A percentile compares a stretch with the other conserved stretches of the same genome.
Evolutionary conservation across 2,797 vertebrate species (phyloP).

Genomic region (Taeniopygia guttata): DNA sequence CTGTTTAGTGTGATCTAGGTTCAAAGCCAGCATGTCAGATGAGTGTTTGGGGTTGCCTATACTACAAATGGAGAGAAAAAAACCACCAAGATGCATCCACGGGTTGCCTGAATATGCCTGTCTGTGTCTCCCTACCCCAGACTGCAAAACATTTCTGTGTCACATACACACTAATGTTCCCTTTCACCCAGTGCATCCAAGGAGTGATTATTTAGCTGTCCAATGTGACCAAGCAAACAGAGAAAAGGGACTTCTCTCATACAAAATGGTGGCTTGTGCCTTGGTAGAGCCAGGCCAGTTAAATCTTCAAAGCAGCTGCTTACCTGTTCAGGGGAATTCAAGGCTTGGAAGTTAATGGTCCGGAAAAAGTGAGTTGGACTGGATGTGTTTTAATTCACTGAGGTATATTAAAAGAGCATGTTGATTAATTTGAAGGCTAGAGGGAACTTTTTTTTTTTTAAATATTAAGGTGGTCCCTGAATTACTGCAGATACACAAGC

Average conservation of each 20-base stretch:
- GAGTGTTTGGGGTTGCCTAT: neutral
- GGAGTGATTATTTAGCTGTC: neutral
- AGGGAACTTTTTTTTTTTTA: neutral
- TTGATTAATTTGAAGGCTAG: neutral
- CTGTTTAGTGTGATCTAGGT: neutral
- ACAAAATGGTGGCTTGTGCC: neutral
- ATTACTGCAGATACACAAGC: neutral
- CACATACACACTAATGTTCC: neutral
- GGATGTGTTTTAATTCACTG: neutral
- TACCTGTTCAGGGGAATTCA: neutral
- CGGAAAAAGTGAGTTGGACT: neutral
- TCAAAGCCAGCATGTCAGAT: neutral
- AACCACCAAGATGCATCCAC: fast-evolving
- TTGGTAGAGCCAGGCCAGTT: neutral
- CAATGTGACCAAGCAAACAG: neutral
- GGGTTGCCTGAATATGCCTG: neutral
- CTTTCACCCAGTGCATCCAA: neutral
- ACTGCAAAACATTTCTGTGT: neutral
- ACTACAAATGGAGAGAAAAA: neutral
- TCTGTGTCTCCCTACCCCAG: neutral
- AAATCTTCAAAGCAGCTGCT: neutral
- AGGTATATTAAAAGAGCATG: neutral
- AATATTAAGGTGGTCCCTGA: neutral
- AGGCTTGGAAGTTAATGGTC: neutral
- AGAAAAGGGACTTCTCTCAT: neutral